Percentiles rank a stretch among this genome's conserved stretches.
Conservation (phyloP, 2,888 invertebrate species). For the Ichneumoninae sp. region DNA sequence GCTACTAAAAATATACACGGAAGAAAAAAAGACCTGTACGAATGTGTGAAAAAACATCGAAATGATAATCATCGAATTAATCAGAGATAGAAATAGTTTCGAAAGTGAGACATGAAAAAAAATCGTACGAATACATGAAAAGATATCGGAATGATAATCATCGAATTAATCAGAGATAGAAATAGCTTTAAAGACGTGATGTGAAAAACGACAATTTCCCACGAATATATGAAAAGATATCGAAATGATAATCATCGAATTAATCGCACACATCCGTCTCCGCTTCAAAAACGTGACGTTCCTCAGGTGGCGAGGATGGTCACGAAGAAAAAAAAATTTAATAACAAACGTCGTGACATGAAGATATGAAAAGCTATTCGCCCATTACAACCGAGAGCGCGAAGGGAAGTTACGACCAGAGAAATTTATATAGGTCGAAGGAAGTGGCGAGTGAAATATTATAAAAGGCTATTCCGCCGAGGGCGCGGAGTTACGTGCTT, state of each 20-base stretch:
- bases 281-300: constrained; percentile 18
- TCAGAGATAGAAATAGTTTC: neutral
- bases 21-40: neutral
- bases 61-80: neutral
- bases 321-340: neutral
- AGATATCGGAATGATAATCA: neutral
- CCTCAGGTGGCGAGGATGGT: constrained; percentile 25
- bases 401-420: neutral
- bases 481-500: constrained; percentile 19
- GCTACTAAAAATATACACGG: neutral
- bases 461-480: constrained; percentile 25
- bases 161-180: neutral
- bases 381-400: neutral
- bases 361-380: constrained; percentile 13
- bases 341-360: neutral
- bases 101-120: constrained; percentile 2
- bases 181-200: neutral
- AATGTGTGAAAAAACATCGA: neutral
- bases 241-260: neutral
- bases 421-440: constrained; percentile 1
- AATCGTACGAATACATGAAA: no score
- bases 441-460: constrained; percentile 25
- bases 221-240: constrained; percentile 42
- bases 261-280: neutral
- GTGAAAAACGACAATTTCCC: neutral